Evolutionary conservation across 2,888 invertebrate genomes (phyloP).

Genomic region (Agonopterix arenella): DNA sequence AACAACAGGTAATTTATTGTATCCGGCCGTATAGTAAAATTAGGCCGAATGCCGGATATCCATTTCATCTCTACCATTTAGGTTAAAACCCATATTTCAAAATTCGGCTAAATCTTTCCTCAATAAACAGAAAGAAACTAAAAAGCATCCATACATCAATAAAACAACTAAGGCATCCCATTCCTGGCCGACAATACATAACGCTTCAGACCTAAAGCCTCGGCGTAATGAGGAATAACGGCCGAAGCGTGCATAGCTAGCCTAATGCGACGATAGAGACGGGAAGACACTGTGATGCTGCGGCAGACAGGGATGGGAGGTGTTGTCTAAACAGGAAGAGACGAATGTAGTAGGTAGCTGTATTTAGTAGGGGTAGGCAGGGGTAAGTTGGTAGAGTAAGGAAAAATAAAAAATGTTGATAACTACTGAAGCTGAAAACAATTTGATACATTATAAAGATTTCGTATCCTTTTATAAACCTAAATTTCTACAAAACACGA

Average conservation of each 20-base stretch:
- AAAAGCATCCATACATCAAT: slow-evolving; percentile 36
- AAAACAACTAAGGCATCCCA: slow-evolving; percentile 61
- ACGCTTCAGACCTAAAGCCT: slow-evolving; percentile 43
- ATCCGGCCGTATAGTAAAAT: no score
- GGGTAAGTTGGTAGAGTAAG: not conserved
- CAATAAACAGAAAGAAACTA: not conserved
- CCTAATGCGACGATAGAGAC: slow-evolving; percentile 43
- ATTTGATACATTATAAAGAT: no score
- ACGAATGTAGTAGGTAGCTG: slow-evolving; percentile 20
- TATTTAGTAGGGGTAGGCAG: not conserved
- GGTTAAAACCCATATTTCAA: no score
- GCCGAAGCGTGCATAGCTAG: slow-evolving; percentile 53
- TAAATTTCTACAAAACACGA: no score
- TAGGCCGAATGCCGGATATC: no score
- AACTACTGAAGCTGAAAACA: no score
- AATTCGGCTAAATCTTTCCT: no score
- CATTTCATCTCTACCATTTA: no score
- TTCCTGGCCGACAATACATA: slow-evolving; percentile 57
- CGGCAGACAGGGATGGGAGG: slow-evolving; percentile 22
- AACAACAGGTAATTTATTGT: no score
- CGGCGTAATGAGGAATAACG: slow-evolving; percentile 68
- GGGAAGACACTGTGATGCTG: slow-evolving; percentile 6
- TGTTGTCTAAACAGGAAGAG: slow-evolving; percentile 26
- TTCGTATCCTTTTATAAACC: no score
- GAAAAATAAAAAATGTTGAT: no score